Base-by-base conservation (phyloP, 2,888 invertebrate species). In the Epinotia demarniana region DNA sequence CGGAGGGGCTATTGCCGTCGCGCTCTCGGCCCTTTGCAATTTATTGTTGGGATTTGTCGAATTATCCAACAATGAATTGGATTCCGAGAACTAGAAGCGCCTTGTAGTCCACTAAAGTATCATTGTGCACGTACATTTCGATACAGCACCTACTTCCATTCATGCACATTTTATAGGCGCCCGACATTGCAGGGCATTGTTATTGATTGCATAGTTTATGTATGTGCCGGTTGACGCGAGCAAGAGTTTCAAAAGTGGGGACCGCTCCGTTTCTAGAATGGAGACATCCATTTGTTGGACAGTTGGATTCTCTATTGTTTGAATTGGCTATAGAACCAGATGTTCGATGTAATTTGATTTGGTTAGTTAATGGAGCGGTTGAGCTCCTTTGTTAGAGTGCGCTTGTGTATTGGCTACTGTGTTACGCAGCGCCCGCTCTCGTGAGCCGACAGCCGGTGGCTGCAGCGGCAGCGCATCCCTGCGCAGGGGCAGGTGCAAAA, bases 271-370 rank as follows among this genome's bases (percentile, higher is more conserved):
- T 83, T n/a, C n/a, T 79, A 81, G 81, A 83, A 84, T 84, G 81
- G 80, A 82, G 83, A 81, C 78, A 82, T 84, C 81, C 83, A 85
- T 82, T 85, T 83, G 83, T 84, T 78, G 82, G 81, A 81, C 84
- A 85, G 84, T 84, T 84, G 84, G 83, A 81, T 78, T 80, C 77
- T 75, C 83, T 82, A 87, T 89, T 89, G 87, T 88, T 85, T 85
- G 84, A 85, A 84, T 82, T 78, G 78, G 81, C 81, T 80, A 81
- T 79, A 81, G 80, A 83, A 86, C 85, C 92, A 93, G 91, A 89
- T 93, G 92, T 90, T 89, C 88, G 85, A 87, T 89, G 91, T 86
- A 90, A 92, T 90, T 89, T 88, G 90, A 92, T 90, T 89, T 90
- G 85, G 84, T 84, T 86, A 84, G 82, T 86, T 89, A 92, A 92